Conservation (phyloP, 2,113 vertebrate species). For the Lophius piscatorius region DNA sequence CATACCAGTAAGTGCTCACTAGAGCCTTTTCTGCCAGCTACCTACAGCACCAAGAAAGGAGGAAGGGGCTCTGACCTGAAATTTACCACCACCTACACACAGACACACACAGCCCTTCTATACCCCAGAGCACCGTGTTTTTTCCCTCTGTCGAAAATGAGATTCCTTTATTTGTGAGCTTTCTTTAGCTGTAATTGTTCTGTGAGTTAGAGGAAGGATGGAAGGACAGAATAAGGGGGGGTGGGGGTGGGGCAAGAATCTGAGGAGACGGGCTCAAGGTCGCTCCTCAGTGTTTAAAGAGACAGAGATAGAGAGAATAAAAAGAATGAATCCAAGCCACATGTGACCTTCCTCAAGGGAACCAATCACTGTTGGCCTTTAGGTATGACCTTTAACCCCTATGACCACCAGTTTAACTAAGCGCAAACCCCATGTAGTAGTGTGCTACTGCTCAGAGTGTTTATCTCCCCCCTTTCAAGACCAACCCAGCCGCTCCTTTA, state of each 20-base stretch:
- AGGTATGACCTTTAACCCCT: slow-evolving; percentile 67
- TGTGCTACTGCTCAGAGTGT: slow-evolving; percentile 20
- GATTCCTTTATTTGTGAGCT: slow-evolving; percentile 50
- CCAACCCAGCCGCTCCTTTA: slow-evolving; percentile 19
- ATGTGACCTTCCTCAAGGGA: slow-evolving; percentile 64
- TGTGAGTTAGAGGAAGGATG: slow-evolving; percentile 36
- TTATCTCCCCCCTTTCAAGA: slow-evolving; percentile 47
- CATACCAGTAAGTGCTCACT: slow-evolving; percentile 49
- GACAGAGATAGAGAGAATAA: slow-evolving; percentile 13
- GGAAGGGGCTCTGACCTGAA: slow-evolving; percentile 55
- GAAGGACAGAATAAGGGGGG: slow-evolving; percentile 24
- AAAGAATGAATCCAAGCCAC: slow-evolving; percentile 57
- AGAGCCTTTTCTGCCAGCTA: slow-evolving; percentile 45
- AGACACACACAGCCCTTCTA: slow-evolving; percentile 20
- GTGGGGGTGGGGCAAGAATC: too few relatives aligned
- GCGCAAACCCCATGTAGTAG: slow-evolving; percentile 37
- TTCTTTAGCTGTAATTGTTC: slow-evolving; percentile 54
- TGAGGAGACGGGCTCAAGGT: slow-evolving; percentile 65
- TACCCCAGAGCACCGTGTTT: slow-evolving; percentile 36
- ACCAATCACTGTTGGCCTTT: slow-evolving; percentile 67
- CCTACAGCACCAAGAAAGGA: slow-evolving; percentile 45
- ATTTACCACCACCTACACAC: slow-evolving; percentile 51
- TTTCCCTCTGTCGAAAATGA: slow-evolving; percentile 44
- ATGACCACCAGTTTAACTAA: slow-evolving; percentile 47
- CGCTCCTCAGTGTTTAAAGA: slow-evolving; percentile 27